Percentiles rank a stretch among this genome's conserved stretches.
These are phyloP conservation scores for Eidolon helvum DNA, from an alignment of 2,113 vertebrate species.

Conservation along the genomic window DNA sequence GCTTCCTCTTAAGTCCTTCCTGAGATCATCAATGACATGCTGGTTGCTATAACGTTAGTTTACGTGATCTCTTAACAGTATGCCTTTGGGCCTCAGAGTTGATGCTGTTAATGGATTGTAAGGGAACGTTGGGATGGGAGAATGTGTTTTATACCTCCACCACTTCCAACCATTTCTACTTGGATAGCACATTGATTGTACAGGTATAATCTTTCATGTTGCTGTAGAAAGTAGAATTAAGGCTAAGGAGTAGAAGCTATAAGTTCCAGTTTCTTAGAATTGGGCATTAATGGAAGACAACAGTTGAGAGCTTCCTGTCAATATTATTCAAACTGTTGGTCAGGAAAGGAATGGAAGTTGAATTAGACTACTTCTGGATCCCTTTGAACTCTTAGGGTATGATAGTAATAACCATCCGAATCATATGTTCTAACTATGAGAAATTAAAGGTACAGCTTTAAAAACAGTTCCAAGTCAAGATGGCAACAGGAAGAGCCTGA, in stretches of 20 bases:
- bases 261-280: neutral
- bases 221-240: neutral
- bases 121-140: neutral
- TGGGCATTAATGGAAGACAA: neutral
- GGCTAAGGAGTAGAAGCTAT: neutral
- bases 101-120: neutral
- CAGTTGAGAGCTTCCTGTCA: neutral
- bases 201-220: neutral
- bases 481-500: neutral
- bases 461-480: neutral
- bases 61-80: neutral
- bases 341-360: neutral
- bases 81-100: neutral
- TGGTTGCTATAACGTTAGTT: neutral
- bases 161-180: neutral
- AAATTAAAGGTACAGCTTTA: neutral
- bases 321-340: neutral
- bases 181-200: neutral
- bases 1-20: neutral
- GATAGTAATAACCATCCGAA: too few species aligned
- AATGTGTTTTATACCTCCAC: neutral
- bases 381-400: neutral
- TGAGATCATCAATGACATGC: neutral
- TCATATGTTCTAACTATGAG: neutral
- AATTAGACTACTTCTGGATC: neutral